Percentiles rank a stretch among this genome's conserved stretches.
Conservation (phyloP, 2,113 vertebrate genomes). For the Nettapus auritus region DNA sequence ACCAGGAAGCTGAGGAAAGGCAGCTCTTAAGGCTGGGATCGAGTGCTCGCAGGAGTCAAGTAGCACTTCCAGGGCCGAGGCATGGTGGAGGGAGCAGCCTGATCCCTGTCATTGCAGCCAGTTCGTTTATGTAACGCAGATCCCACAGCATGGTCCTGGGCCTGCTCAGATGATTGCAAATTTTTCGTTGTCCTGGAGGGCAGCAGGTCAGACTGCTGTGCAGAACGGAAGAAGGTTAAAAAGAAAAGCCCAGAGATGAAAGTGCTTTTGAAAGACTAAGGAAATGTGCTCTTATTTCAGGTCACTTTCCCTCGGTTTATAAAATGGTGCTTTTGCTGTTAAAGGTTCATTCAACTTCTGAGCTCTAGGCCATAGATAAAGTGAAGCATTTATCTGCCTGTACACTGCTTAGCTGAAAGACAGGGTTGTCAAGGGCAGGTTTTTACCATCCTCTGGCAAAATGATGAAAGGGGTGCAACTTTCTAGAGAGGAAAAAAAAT, state of each 20-base stretch:
- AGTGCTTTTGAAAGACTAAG: neutral
- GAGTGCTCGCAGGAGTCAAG: neutral
- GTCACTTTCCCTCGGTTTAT: neutral
- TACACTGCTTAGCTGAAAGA: neutral
- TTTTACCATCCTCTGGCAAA: neutral
- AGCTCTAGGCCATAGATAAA: neutral
- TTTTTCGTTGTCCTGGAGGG: neutral
- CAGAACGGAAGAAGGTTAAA: neutral
- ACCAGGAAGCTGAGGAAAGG: neutral
- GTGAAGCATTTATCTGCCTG: neutral
- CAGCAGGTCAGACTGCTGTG: neutral
- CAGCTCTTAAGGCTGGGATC: neutral
- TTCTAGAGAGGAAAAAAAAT: neutral
- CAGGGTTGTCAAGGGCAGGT: neutral
- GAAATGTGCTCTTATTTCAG: accelerated
- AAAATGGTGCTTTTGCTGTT: neutral
- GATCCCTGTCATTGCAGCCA: accelerated
- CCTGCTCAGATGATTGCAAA: neutral
- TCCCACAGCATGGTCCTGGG: neutral
- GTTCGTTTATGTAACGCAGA: neutral
- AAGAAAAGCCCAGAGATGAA: neutral
- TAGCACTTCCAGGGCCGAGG: accelerated
- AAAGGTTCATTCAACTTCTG: neutral
- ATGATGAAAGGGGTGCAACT: neutral
- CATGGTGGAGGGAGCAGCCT: neutral